These are phyloP conservation scores for Carpatolechia fugitivella DNA, from an alignment of 2,888 invertebrate species.

Conservation along the genomic window DNA sequence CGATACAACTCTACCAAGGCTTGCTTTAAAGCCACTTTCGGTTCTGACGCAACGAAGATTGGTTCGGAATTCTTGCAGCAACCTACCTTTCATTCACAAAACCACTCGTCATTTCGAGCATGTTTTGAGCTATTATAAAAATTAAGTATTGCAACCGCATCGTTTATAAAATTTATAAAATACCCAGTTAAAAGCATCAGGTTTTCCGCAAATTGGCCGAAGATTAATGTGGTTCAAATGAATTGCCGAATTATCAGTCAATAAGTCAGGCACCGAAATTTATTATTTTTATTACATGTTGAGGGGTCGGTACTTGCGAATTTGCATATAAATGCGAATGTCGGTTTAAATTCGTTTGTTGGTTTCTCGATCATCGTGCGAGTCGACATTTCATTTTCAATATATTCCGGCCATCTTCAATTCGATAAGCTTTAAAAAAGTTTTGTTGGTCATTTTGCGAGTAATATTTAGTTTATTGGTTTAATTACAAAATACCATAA, in stretches of 20 bases:
- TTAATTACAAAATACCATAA: background rate
- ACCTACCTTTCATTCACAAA: constrained; percentile 52
- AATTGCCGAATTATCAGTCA: constrained; percentile 34
- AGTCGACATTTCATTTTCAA: constrained; percentile 2
- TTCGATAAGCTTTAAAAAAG: constrained; percentile 1
- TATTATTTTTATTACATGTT: constrained; percentile 11
- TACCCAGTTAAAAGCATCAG: background rate
- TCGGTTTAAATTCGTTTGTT: constrained; percentile 17
- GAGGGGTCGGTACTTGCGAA: constrained; percentile 11
- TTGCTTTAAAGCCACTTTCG: constrained; percentile 73
- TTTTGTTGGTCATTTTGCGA: background rate
- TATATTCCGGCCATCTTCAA: constrained; percentile 4
- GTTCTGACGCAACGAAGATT: constrained; percentile 59
- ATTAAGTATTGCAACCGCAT: constrained; percentile 60
- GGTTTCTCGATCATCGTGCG: constrained; percentile 12
- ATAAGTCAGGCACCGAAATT: constrained; percentile 13
- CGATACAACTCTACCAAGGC: constrained; percentile 61
- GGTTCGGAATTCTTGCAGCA: constrained; percentile 43
- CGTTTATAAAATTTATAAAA: constrained; percentile 11
- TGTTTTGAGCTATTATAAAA: constrained; percentile 41
- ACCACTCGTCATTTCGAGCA: constrained; percentile 45
- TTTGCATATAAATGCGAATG: constrained; percentile 17
- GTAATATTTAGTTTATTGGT: background rate
- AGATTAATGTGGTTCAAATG: constrained; percentile 51
- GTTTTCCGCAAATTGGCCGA: constrained; percentile 31